Conservation (phyloP, 2,113 vertebrate genomes). For the Bubo scandiacus region DNA sequence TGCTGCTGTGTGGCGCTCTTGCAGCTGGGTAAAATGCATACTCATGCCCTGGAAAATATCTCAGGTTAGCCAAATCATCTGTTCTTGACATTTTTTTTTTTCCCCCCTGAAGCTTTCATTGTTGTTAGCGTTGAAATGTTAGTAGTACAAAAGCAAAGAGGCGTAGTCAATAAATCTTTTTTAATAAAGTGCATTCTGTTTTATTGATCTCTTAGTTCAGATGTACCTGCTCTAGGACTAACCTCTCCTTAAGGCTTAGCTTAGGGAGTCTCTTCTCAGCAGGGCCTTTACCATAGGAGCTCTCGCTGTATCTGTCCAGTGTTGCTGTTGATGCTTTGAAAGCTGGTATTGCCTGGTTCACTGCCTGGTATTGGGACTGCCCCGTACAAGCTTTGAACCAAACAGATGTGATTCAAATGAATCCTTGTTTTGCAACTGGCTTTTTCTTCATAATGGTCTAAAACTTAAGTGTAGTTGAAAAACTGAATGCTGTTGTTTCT, state of each 20-base stretch:
- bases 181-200: background rate
- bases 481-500: rapidly evolving
- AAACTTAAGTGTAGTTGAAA: rapidly evolving
- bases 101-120: background rate
- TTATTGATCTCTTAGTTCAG: no score
- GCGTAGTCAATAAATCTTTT: background rate
- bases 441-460: rapidly evolving
- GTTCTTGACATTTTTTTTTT: background rate
- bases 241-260: no score
- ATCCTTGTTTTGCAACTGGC: no score
- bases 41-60: background rate
- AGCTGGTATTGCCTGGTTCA: rapidly evolving
- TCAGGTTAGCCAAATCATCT: background rate
- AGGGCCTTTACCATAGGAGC: rapidly evolving
- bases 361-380: rapidly evolving
- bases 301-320: rapidly evolving
- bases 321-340: background rate
- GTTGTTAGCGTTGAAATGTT: background rate
- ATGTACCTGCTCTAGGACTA: rapidly evolving
- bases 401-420: background rate
- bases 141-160: background rate
- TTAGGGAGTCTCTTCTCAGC: rapidly evolving
- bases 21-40: rapidly evolving
- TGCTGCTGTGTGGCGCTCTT: background rate
- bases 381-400: rapidly evolving